Evolutionary conservation across 2,113 vertebrate genomes (phyloP), one percentile per base, ranked within the genome.

Genomic region (Oreochromis aureus): DNA sequence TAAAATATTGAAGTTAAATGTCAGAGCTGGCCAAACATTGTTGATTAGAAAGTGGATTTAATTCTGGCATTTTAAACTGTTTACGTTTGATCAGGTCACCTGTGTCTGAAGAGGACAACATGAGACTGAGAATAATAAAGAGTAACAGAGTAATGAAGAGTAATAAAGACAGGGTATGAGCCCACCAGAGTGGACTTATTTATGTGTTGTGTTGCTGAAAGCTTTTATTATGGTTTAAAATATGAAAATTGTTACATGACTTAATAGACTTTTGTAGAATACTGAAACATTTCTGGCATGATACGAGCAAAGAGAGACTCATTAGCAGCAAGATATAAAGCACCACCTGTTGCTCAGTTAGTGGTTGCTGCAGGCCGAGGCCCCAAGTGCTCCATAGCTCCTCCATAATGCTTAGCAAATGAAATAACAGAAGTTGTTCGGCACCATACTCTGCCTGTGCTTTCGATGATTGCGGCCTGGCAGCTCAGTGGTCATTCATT

Each of bases 341-440:
- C 69, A 73, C 41, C 27, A 24, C 69, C 69, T 48, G 69, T 76
- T 76, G 69, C 41, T 48, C 69, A 30, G 69, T 76, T 76, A 76
- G 6, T 76, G 69, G 15, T 27, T 73, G 4, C 69, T 73, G 41
- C 69, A 48, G 41, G 15, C 41, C 10, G 41, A 73, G 69, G 41
- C 69, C 7, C 41, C 24, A 0, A 76, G 41, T 30, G 22, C 24
- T 30, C 6, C 22, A 76, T 76, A 48, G 1, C 24, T 30, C 15
- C 69, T 48, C 69, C 69, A 76, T 76, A 76, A 76, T 76, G 41
- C 15, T 48, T 48, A 48, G 24, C 44, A 76, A 76, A 76, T 76
- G 1, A 30, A 76, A 48, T 76, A 76, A 48, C 71, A 76, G 41
- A 76, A 76, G 71, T 7, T 48, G 24, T 46, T 76, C 15, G 2